These are phyloP conservation scores for Leptoclinus maculatus DNA, from an alignment of 2,797 vertebrate species.

Conservation along the genomic window DNA sequence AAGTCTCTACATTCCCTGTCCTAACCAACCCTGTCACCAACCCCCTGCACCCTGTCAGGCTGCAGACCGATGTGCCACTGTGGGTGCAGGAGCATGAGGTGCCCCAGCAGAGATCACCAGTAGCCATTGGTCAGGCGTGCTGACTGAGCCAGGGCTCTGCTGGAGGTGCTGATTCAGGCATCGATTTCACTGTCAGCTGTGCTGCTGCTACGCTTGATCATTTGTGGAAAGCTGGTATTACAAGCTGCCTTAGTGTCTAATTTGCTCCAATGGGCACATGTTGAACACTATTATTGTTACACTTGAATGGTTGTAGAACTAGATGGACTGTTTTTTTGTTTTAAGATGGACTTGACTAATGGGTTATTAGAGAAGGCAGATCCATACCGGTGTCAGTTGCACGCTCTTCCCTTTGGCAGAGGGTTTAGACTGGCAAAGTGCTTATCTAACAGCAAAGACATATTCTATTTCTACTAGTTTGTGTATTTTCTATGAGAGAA, in stretches of 20 bases:
- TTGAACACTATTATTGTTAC: constrained; percentile 31
- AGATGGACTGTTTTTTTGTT: constrained; percentile 14
- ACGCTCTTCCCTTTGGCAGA: constrained; percentile 25
- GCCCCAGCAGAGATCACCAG: constrained; percentile 41
- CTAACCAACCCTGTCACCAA: constrained; percentile 27
- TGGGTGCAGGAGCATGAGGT: constrained; percentile 23
- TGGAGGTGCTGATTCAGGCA: constrained; percentile 72
- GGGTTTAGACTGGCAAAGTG: background rate
- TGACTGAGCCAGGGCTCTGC: constrained; percentile 46
- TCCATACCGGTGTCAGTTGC: constrained; percentile 9
- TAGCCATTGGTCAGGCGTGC: constrained; percentile 36
- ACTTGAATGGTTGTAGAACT: constrained; percentile 16
- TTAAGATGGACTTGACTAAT: constrained; percentile 14
- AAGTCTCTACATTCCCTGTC: constrained; percentile 26
- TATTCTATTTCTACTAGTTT: background rate
- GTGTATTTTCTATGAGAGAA: background rate
- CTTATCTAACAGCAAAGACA: background rate
- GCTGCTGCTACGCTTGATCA: constrained; percentile 52
- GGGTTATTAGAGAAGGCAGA: constrained; percentile 17
- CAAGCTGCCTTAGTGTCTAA: constrained; percentile 38
- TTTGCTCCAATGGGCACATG: constrained; percentile 25
- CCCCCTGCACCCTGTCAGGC: constrained; percentile 22
- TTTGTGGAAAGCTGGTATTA: constrained; percentile 52
- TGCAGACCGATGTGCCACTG: constrained; percentile 32
- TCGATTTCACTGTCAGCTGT: constrained; percentile 62